Conservation (phyloP, 2,113 vertebrate species). For the Chlamydotis undulata region DNA sequence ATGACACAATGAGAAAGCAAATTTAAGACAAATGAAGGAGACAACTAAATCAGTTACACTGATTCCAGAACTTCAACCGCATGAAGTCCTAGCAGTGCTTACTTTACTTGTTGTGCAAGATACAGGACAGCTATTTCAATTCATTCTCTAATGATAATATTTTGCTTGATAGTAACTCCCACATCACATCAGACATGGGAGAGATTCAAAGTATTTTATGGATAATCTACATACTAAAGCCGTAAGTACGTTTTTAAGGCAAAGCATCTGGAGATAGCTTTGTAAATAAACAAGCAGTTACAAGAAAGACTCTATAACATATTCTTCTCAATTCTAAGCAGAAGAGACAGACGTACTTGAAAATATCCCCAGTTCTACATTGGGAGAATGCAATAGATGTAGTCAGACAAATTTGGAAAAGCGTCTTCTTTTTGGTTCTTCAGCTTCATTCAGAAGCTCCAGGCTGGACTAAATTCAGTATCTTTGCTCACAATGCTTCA, state of each 20-base stretch:
- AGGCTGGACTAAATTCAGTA: not conserved
- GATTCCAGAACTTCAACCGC: not conserved
- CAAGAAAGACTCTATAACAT: not conserved
- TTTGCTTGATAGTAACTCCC: not conserved
- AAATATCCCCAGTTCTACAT: not conserved
- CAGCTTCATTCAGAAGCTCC: not conserved
- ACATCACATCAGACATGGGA: not conserved
- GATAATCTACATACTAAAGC: not conserved
- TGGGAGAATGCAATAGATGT: not conserved
- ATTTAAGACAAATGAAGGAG: not conserved
- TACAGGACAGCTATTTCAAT: not conserved
- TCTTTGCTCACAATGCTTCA: slow-evolving; percentile 19
- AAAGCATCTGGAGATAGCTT: not conserved
- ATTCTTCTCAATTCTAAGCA: not conserved
- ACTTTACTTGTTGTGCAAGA: not conserved
- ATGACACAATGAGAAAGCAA: not conserved
- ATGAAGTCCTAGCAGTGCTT: not conserved
- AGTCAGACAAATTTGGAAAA: not conserved
- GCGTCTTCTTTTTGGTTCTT: not conserved
- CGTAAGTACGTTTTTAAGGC: not conserved
- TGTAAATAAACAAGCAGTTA: not conserved
- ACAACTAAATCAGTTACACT: not conserved
- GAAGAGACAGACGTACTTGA: not conserved
- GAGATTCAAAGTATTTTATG: not conserved
- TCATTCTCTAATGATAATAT: not conserved